A percentile compares a stretch with the other conserved stretches of the same genome.
Conservation (phyloP, 2,888 invertebrate species). For the Luperina nickerlii region DNA sequence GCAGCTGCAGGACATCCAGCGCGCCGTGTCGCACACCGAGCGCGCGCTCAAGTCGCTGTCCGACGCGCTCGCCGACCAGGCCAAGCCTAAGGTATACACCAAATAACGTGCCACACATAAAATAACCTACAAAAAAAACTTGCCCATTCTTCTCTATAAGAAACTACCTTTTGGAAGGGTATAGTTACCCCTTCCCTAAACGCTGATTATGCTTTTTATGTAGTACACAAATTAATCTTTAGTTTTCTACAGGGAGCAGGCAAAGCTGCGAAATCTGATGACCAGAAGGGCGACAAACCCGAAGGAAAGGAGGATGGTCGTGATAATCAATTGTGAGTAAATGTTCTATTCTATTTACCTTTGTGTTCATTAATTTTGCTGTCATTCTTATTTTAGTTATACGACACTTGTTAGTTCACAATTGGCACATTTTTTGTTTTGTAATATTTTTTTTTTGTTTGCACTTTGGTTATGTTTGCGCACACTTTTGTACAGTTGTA, state of each 20-base stretch:
- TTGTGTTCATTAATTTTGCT: slow-evolving; percentile 1
- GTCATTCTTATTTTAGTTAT: slow-evolving; percentile 6
- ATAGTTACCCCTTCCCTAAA: too few species aligned
- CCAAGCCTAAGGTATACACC: slow-evolving; percentile 67
- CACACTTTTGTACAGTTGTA: slow-evolving; percentile 53
- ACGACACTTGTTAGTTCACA: not conserved
- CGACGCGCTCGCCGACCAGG: slow-evolving; percentile 94
- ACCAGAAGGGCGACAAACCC: slow-evolving; percentile 87
- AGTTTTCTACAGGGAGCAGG: slow-evolving; percentile 55
- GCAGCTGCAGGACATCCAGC: slow-evolving; percentile 96
- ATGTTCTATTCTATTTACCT: not conserved
- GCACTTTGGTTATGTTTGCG: slow-evolving; percentile 34
- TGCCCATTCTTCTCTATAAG: not conserved
- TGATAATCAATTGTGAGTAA: slow-evolving; percentile 93
- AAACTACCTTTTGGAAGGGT: not conserved
- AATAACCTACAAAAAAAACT: not conserved
- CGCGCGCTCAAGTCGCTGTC: slow-evolving; percentile 98
- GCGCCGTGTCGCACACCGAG: slow-evolving; percentile 97
- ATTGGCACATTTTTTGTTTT: slow-evolving; percentile 16
- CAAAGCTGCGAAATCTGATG: slow-evolving; percentile 78
- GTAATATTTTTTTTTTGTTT: slow-evolving; percentile 9
- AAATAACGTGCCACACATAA: not conserved
- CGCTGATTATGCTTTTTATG: too few species aligned
- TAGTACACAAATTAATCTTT: not conserved
- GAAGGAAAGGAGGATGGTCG: slow-evolving; percentile 94